phyloP scores from a whole-genome alignment of 2,797 vertebrate species.

The Megalops cyprinoides region DNA sequence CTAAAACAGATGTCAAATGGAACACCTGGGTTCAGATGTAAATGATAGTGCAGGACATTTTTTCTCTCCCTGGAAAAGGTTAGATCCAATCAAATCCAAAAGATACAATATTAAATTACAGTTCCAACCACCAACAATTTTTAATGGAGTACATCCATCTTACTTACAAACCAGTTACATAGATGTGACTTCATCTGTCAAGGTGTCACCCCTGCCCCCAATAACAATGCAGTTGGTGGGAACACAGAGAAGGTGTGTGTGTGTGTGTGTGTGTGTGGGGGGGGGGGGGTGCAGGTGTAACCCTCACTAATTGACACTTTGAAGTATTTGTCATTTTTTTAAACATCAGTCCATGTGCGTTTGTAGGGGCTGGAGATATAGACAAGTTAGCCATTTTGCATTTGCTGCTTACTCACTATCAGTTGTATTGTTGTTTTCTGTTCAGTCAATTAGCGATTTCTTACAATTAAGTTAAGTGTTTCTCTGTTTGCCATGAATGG shows the following conservation, averaged over 20 bases:
- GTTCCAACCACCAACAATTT: slow-evolving; percentile 24
- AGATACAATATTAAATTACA: slow-evolving; percentile 20
- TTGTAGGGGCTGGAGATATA: too few species aligned
- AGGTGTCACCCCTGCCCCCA: neutral
- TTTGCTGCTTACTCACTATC: too few species aligned
- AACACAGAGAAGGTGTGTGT: neutral
- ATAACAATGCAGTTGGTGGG: neutral
- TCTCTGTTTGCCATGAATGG: too few species aligned
- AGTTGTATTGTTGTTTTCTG: too few species aligned
- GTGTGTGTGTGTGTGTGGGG: neutral
- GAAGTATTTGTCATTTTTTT: neutral
- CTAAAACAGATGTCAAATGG: neutral
- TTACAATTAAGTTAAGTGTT: too few species aligned
- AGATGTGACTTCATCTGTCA: slow-evolving; percentile 28
- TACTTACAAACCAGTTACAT: slow-evolving; percentile 7
- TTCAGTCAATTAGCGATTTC: too few species aligned
- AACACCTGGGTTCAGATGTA: neutral
- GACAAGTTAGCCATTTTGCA: too few species aligned
- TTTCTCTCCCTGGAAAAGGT: slow-evolving; percentile 13
- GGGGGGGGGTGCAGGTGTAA: neutral
- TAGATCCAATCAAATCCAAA: neutral
- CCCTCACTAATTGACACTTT: neutral
- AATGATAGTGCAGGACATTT: slow-evolving; percentile 19
- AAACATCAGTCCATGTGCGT: neutral
- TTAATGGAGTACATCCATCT: slow-evolving; percentile 32